Evolutionary conservation across 2,888 invertebrate genomes (phyloP), one percentile per base, ranked within the genome.

Genomic region (Patella pellucida): DNA sequence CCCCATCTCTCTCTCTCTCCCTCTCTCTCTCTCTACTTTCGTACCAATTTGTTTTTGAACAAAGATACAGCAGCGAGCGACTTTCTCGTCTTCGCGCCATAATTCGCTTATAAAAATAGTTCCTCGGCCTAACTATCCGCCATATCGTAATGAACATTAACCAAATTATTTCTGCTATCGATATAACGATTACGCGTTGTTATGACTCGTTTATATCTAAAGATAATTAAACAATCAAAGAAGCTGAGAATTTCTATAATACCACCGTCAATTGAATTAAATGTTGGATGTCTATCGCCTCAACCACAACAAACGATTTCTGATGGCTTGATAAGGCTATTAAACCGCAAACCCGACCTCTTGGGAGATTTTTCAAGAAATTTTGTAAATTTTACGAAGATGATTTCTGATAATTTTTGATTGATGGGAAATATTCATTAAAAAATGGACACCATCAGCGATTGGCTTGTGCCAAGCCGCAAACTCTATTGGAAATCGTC

Each of bases 331-430:
- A 62, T 62, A 62, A 62, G 62, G 14, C 62, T 23, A 62, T 62
- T 62, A 62, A 62, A 62, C 62, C 62, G 23, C 62, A 62, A 62
- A 62, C 62, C 23, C 14, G 23, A 19, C 19, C 62, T 62, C 62
- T 62, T 19, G 62, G 62, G 62, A 62, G 19, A 62, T 62, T 62
- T 62, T 62, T 62, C 62, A 62, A 62, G 62, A 62, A 23, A 62
- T 62, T 62, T 62, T 19, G 14, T 23, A 62, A 62, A 62, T 23
- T 62, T 23, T 62, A 62, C 62, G 23, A 23, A 62, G 62, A 62
- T 62, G 19, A 23, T 62, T 23, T 23, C 62, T 23, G 62, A 62
- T 62, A 62, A 19, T 62, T 62, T 62, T 12, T 62, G 62, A 62
- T 62, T 62, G 62, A 62, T 62, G 62, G 19, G 19, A 62, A 62